phyloP scores from a whole-genome alignment of 2,113 vertebrate species.

The Atlantisia rogersi region DNA sequence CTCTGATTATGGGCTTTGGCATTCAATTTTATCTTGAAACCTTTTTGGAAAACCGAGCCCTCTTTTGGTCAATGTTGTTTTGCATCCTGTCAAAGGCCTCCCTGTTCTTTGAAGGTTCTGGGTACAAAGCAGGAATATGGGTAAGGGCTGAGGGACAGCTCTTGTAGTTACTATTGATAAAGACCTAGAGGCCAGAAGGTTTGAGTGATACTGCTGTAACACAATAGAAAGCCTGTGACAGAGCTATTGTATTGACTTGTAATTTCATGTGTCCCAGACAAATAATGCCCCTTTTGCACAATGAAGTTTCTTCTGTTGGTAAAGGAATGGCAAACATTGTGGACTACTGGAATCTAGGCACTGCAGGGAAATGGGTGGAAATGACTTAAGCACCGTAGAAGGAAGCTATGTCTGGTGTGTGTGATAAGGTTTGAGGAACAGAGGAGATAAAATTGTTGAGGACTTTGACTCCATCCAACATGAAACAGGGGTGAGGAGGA shows the following conservation, averaged over 20 bases:
- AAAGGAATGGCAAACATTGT: not conserved
- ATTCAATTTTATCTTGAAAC: not conserved
- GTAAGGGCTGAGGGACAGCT: not conserved
- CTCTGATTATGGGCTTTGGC: not conserved
- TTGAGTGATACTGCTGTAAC: not conserved
- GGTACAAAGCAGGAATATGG: not conserved
- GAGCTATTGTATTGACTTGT: not conserved
- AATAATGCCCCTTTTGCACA: not conserved
- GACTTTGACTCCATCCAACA: not conserved
- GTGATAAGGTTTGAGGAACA: not conserved
- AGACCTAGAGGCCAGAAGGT: not conserved
- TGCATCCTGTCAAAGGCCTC: not conserved
- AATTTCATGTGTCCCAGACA: not conserved
- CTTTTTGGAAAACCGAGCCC: not conserved
- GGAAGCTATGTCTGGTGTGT: not conserved
- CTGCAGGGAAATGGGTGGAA: not conserved
- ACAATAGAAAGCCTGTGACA: not conserved
- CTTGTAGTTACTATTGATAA: accelerated
- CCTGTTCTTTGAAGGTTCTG: not conserved
- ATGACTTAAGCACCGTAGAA: not conserved
- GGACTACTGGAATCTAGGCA: not conserved
- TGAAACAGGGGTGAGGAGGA: not conserved
- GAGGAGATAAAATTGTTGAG: not conserved
- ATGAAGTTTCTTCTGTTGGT: not conserved
- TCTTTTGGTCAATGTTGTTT: not conserved